Percentiles rank a stretch among this genome's conserved stretches.
phyloP scores from a whole-genome alignment of 2,797 vertebrate genomes.

The Xerus rutilus region DNA sequence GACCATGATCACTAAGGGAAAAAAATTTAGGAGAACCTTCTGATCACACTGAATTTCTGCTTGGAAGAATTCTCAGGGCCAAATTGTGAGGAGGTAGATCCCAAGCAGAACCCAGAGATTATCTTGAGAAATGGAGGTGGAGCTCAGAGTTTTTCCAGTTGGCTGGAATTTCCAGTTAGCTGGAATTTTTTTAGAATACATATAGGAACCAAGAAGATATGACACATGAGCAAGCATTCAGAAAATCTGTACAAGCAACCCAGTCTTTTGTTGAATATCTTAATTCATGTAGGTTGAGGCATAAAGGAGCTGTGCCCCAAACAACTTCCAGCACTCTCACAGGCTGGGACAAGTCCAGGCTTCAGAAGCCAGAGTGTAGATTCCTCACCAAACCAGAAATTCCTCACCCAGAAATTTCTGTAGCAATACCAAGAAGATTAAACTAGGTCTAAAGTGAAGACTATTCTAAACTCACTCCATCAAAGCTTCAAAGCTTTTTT shows the following conservation, averaged over 20 bases:
- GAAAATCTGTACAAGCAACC: not conserved
- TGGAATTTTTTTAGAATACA: not conserved
- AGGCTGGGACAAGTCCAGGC: not conserved
- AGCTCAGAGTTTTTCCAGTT: not conserved
- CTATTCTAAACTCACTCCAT: not conserved
- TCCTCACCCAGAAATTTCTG: not conserved
- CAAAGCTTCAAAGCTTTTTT: not conserved
- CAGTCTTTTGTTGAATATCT: not conserved
- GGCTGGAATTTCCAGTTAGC: too few relatives aligned
- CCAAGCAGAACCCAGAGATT: not conserved
- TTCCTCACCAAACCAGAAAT: not conserved
- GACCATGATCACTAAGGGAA: not conserved
- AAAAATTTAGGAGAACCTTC: not conserved
- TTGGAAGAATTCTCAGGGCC: not conserved
- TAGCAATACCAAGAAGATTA: not conserved
- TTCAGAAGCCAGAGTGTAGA: not conserved
- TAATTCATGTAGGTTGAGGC: not conserved
- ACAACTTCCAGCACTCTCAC: too few relatives aligned
- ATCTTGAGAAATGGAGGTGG: not conserved
- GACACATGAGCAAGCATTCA: not conserved
- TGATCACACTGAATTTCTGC: not conserved
- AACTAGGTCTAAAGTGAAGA: not conserved
- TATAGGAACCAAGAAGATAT: not conserved
- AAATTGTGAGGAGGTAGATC: too few relatives aligned
- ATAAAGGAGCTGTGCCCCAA: not conserved